A percentile compares a stretch with the other conserved stretches of the same genome.
phyloP scores from a whole-genome alignment of 2,888 invertebrate species.

The Pollenia labialis region DNA sequence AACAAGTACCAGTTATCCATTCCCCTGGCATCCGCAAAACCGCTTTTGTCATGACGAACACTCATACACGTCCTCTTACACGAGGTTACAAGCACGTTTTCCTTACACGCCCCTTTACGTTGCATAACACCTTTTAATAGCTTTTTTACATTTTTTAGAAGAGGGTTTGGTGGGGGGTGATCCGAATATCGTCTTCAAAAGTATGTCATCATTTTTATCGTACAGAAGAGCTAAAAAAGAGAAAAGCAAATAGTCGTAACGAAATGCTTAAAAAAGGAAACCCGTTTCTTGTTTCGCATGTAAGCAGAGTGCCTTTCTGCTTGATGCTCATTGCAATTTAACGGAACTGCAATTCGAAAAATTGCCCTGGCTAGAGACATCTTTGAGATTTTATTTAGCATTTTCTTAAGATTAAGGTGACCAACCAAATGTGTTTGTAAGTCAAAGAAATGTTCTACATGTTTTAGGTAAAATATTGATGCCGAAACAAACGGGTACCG shows the following conservation, averaged over 20 bases:
- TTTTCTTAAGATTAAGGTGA: slow-evolving; percentile 15
- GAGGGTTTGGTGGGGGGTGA: background rate
- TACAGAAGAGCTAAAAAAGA: background rate
- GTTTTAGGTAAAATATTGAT: too few species aligned
- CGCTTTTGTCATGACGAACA: background rate
- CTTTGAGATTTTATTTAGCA: background rate
- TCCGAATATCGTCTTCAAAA: background rate
- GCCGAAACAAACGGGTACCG: too few species aligned
- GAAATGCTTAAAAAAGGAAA: slow-evolving; percentile 5
- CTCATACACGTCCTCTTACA: background rate
- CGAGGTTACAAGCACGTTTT: background rate
- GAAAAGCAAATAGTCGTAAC: background rate
- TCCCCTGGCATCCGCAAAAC: slow-evolving; percentile 26
- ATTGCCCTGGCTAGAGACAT: slow-evolving; percentile 62
- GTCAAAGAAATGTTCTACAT: background rate
- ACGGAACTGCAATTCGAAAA: slow-evolving; percentile 70
- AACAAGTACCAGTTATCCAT: background rate
- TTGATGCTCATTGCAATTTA: slow-evolving; percentile 67
- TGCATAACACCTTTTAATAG: slow-evolving; percentile 21
- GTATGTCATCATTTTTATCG: slow-evolving; percentile 47
- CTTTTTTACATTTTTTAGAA: background rate
- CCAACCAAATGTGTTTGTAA: too few species aligned
- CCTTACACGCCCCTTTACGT: slow-evolving; percentile 22
- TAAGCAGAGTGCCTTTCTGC: background rate
- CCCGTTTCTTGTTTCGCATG: slow-evolving; percentile 36